These are phyloP conservation scores for Acleris laterana DNA, from an alignment of 2,888 invertebrate species.

Conservation along the genomic window DNA sequence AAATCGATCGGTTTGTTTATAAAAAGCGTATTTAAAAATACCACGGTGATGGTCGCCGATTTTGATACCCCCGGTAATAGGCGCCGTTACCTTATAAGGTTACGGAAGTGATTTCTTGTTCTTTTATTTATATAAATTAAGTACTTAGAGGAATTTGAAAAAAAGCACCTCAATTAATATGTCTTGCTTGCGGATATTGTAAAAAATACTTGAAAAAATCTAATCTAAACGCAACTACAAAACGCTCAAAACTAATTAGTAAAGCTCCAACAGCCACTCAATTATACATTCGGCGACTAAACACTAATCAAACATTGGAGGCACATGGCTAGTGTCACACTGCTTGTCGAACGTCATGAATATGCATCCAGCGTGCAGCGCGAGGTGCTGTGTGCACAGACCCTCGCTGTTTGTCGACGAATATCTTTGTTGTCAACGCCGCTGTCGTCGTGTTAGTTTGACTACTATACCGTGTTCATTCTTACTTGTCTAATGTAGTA, in stretches of 20 bases:
- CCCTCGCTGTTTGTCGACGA: conserved; percentile 75
- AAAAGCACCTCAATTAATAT: too few species aligned
- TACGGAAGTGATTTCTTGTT: too few species aligned
- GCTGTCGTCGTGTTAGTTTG: conserved; percentile 55
- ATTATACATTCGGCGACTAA: conserved; percentile 56
- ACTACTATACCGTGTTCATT: conserved; percentile 11
- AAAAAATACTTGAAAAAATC: too few species aligned
- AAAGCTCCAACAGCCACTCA: conserved; percentile 36
- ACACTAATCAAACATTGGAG: conserved; percentile 68
- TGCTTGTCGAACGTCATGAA: conserved; percentile 78
- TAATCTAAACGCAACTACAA: conserved; percentile 23
- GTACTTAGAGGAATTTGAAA: too few species aligned
- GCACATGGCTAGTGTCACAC: conserved; percentile 67
- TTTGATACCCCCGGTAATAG: too few species aligned
- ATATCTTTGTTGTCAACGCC: conserved; percentile 74
- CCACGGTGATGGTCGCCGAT: too few species aligned
- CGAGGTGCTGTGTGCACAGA: conserved; percentile 70
- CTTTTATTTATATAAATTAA: too few species aligned
- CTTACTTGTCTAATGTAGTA: too few species aligned
- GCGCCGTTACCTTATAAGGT: too few species aligned
- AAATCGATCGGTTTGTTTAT: too few species aligned
- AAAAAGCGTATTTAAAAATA: too few species aligned
- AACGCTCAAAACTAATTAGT: conserved; percentile 35
- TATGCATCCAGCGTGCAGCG: conserved; percentile 75
- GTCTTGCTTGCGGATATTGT: too few species aligned